A percentile compares a stretch with the other conserved stretches of the same genome.
These are phyloP conservation scores for Cataglyphis rosenhaueri DNA, from an alignment of 2,888 invertebrate genomes.

Conservation along the genomic window DNA sequence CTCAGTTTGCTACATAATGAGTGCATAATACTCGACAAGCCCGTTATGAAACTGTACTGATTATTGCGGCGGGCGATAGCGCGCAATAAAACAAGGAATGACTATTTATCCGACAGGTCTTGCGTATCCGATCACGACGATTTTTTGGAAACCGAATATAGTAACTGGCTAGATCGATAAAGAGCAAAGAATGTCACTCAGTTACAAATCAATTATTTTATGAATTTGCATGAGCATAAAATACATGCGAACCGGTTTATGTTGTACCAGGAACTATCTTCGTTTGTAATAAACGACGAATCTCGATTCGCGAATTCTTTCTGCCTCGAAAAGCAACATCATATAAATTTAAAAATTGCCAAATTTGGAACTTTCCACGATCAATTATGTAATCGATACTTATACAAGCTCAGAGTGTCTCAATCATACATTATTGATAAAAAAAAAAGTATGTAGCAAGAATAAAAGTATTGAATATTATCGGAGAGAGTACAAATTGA, in stretches of 20 bases:
- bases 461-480: neutral
- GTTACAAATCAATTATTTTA: conserved; percentile 65
- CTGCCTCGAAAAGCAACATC: neutral
- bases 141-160: conserved; percentile 2
- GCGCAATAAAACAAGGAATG: conserved; percentile 7
- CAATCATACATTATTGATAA: neutral
- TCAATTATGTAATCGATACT: neutral
- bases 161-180: neutral
- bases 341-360: conserved; percentile 8
- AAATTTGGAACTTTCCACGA: conserved; percentile 6
- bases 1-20: conserved; percentile 5
- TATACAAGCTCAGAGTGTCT: neutral
- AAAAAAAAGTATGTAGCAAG: neutral
- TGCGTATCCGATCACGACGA: neutral
- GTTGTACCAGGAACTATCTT: conserved; percentile 54
- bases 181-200: conserved; percentile 60
- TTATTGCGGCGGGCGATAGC: conserved; percentile 11
- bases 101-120: conserved; percentile 14
- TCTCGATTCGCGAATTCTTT: conserved; percentile 25
- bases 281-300: conserved; percentile 3
- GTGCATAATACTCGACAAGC: conserved; percentile 17
- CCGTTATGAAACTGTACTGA: conserved; percentile 26
- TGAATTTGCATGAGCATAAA: conserved; percentile 42
- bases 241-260: conserved; percentile 61
- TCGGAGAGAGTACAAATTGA: neutral